Evolutionary conservation across 2,113 vertebrate species (phyloP).

Genomic region (Hydrolagus affinis): DNA sequence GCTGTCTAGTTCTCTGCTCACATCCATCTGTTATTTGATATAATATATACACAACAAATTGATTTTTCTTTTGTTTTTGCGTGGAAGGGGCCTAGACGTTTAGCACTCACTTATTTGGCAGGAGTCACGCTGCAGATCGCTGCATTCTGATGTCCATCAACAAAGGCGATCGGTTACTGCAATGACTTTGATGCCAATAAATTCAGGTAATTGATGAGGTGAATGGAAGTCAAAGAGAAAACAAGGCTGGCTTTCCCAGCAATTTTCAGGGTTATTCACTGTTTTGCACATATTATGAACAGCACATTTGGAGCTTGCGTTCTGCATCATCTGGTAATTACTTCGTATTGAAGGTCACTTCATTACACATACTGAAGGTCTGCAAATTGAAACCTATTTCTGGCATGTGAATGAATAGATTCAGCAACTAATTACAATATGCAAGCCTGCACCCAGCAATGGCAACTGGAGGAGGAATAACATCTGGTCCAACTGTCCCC

Average conservation of each 20-base stretch:
- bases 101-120: not conserved
- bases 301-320: not conserved
- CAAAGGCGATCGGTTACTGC: constrained; percentile 8
- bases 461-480: not conserved
- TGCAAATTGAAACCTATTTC: not conserved
- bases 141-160: constrained; percentile 2
- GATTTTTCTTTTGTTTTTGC: not conserved
- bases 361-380: not conserved
- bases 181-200: not conserved
- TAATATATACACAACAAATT: constrained; percentile 13
- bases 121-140: not conserved
- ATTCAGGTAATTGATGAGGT: not conserved
- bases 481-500: too few relatives aligned
- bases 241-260: not conserved
- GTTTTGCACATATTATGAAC: not conserved
- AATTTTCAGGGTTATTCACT: not conserved
- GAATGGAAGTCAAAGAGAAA: not conserved
- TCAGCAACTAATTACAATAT: not conserved
- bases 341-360: not conserved
- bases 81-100: not conserved
- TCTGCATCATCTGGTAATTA: not conserved
- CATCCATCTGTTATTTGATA: constrained; percentile 12
- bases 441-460: not conserved
- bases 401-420: not conserved
- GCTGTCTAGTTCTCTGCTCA: not conserved